Base-by-base conservation (phyloP, 2,888 invertebrate genomes). In the Slavum lentiscoides region DNA sequence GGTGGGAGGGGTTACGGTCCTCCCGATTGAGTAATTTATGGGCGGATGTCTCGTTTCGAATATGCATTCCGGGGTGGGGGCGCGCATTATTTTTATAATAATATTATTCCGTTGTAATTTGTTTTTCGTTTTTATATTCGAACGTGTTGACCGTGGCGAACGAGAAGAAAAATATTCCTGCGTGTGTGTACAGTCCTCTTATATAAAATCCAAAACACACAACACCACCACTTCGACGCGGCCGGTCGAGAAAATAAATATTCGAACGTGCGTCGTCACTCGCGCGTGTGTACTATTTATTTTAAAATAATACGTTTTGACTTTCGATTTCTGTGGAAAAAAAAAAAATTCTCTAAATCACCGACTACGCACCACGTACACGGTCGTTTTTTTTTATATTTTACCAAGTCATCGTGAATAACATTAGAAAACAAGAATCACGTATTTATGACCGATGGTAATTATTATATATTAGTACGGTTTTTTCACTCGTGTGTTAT, bases 391-490 rank as follows among this genome's bases (percentile, higher is more conserved):
- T 39, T 23, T 39, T 80, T 72, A 62, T 72, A 23, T 80, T 70
- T 70, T 19, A 66, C 80, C n/a, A 7, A 80, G 80, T 80, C 80
- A 80, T 80, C 70, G 43, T 80, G 80, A 72, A 77, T 61, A 62
- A 77, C 58, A 76, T 76, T 76, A 76, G n/a, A 59, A 76, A 76
- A 68, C 59, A 68, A n/a, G 30, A 68, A 49, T 30, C 59, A 30
- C 37, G 67, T 67, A 66, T 55, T 37, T 21, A 55, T 21, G 75
- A 68, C 30, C 43, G 67, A 59, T 13, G 49, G 49, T 59, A 49
- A 67, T 76, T 13, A 67, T 67, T 49, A 67, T 49, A n/a, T 66
- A 64, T 62, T 74, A n/a, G 2, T 37, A 64, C n/a, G 15, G 11
- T 49, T 53, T 53, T 23, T 30, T 74, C n/a, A 17, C 23, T 1